Evolutionary conservation across 2,113 vertebrate species (phyloP), one percentile per base, ranked within the genome.

Genomic region (Apeltes quadracus): DNA sequence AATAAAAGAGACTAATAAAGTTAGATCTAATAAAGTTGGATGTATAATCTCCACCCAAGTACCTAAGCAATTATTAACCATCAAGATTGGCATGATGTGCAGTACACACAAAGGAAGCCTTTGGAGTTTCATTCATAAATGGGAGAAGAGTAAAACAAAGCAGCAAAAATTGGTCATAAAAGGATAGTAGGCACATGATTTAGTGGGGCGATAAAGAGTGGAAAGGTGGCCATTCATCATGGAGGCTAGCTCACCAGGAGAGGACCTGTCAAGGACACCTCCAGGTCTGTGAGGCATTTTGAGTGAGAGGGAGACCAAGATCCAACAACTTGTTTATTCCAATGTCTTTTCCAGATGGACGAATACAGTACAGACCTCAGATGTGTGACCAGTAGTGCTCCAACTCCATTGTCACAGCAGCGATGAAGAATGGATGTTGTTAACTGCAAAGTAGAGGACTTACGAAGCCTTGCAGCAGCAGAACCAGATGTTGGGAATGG

Each of bases 171-270:
- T 87, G 92, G 89, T 92, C 93, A 91, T 93, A 91, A 93, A 94
- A 91, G 91, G 90, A 86, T 89, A 84, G 91, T 89, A 93, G 90
- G 90, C 84, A 44, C 85, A 89, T 94, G 93, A 94, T 94, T 94
- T 94, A 94, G 92, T 92, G 87, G 75, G 85, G 87, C 89, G 92
- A 93, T 94, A 93, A 93, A 94, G 87, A 93, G 81, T 71, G 83
- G 91, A 93, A 87, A 91, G 92, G 87, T 92, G 86, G 90, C 75
- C 89, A 90, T 94, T 93, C 84, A 94, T 94, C 93, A 94, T 83
- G 51, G 79, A 83, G 68, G 79, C 83, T 53, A 78, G 90, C 90
- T 92, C 90, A 92, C 92, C 83, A 84, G 92, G 91, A 93, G 93
- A 90, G 87, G 85, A 73, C 66, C 90, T 91, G 92, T 91, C 91